Conservation (phyloP, 2,797 vertebrate genomes). For the Babyrousa celebensis region DNA sequence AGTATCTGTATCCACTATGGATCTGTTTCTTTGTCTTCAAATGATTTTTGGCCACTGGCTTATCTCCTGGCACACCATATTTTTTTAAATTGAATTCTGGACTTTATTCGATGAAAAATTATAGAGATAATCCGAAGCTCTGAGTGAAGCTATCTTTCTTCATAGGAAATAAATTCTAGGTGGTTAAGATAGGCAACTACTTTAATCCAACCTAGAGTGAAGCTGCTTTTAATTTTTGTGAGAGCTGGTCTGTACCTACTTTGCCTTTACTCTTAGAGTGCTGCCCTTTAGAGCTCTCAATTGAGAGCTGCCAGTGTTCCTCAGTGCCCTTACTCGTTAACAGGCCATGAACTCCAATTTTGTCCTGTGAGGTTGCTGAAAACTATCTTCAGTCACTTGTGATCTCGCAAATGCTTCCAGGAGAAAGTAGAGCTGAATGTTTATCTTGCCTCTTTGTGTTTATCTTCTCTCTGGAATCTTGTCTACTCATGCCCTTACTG, state of each 20-base stretch:
- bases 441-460: not conserved
- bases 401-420: not conserved
- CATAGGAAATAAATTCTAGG: not conserved
- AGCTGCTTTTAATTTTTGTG: not conserved
- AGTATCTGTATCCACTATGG: not conserved
- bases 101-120: constrained; percentile 1
- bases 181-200: not conserved
- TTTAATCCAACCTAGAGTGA: not conserved
- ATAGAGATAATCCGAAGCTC: not conserved
- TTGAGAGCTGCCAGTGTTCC: not conserved
- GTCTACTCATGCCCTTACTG: not conserved
- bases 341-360: not conserved
- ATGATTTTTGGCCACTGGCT: constrained; percentile 2
- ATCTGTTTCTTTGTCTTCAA: constrained; percentile 22
- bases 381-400: not conserved
- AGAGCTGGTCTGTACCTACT: not conserved
- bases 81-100: not conserved
- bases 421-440: not conserved
- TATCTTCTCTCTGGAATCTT: constrained; percentile 22
- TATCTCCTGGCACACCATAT: not conserved
- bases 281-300: not conserved
- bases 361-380: not conserved
- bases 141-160: not conserved
- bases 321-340: not conserved
- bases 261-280: not conserved